Evolutionary conservation across 2,888 invertebrate species (phyloP).

Genomic region (Arctia plantaginis): DNA sequence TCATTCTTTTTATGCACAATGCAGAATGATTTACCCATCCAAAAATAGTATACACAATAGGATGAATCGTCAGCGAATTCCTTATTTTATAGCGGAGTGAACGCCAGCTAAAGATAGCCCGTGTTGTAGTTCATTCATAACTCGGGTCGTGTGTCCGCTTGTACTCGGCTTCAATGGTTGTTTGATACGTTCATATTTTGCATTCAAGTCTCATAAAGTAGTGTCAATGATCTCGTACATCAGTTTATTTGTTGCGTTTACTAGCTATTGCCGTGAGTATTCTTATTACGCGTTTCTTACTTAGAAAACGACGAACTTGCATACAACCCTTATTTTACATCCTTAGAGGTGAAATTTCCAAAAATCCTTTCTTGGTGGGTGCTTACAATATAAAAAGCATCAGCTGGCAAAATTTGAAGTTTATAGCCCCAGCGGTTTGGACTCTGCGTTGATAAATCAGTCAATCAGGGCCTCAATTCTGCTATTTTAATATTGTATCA

Average conservation of each 20-base stretch:
- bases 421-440: too few relatives aligned
- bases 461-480: too few relatives aligned
- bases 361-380: too few relatives aligned
- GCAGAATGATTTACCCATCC: not conserved
- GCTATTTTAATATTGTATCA: too few relatives aligned
- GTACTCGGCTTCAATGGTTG: constrained; percentile 25
- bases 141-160: constrained; percentile 30
- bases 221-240: not conserved
- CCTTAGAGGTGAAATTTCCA: too few relatives aligned
- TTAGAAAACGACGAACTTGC: too few relatives aligned
- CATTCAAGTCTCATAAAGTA: constrained; percentile 4
- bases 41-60: constrained; percentile 11
- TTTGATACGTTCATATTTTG: constrained; percentile 24
- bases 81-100: constrained; percentile 41
- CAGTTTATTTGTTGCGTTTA: not conserved
- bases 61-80: constrained; percentile 50
- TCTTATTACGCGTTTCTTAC: not conserved
- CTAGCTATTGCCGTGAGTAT: not conserved
- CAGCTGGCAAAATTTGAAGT: too few relatives aligned
- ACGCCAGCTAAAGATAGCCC: constrained; percentile 44
- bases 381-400: too few relatives aligned
- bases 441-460: too few relatives aligned
- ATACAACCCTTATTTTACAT: too few relatives aligned
- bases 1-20: not conserved
- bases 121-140: constrained; percentile 44